These are phyloP conservation scores for Cyaniris semiargus DNA, from an alignment of 2,888 invertebrate genomes.

Conservation along the genomic window DNA sequence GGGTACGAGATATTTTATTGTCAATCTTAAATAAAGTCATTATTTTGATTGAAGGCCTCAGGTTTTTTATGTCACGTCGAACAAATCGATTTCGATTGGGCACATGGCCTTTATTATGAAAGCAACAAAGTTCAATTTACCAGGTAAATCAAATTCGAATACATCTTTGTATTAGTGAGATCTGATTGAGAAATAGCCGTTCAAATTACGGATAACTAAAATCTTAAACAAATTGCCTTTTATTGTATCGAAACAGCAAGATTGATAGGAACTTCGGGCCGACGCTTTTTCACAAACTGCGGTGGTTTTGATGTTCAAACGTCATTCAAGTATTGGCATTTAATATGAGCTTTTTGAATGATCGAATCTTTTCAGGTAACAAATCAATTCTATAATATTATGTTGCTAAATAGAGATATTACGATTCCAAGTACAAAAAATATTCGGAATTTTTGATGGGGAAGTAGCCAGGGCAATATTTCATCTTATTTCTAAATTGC, in stretches of 20 bases:
- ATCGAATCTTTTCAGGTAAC: neutral
- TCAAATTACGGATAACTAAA: slow-evolving; percentile 61
- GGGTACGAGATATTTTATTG: slow-evolving; percentile 73
- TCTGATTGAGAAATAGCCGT: slow-evolving; percentile 63
- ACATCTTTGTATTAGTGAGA: slow-evolving; percentile 22
- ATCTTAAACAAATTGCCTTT: slow-evolving; percentile 50
- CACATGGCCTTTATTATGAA: slow-evolving; percentile 54
- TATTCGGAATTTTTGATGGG: neutral
- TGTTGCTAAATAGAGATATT: neutral
- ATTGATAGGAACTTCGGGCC: slow-evolving; percentile 16
- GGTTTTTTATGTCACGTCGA: slow-evolving; percentile 57
- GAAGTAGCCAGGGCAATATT: no score
- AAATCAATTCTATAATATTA: neutral
- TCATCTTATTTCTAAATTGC: no score
- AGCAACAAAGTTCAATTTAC: slow-evolving; percentile 37
- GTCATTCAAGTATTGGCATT: neutral
- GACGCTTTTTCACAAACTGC: slow-evolving; percentile 31
- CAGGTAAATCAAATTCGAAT: slow-evolving; percentile 23
- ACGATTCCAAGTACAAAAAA: neutral
- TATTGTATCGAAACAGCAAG: slow-evolving; percentile 44
- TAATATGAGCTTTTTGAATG: neutral
- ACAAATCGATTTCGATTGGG: slow-evolving; percentile 67
- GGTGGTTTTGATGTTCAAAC: slow-evolving; percentile 29
- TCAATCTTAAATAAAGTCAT: slow-evolving; percentile 80
- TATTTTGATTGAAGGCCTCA: slow-evolving; percentile 75